Evolutionary conservation across 2,797 vertebrate species (phyloP).

Genomic region (Hoplostethus atlanticus): DNA sequence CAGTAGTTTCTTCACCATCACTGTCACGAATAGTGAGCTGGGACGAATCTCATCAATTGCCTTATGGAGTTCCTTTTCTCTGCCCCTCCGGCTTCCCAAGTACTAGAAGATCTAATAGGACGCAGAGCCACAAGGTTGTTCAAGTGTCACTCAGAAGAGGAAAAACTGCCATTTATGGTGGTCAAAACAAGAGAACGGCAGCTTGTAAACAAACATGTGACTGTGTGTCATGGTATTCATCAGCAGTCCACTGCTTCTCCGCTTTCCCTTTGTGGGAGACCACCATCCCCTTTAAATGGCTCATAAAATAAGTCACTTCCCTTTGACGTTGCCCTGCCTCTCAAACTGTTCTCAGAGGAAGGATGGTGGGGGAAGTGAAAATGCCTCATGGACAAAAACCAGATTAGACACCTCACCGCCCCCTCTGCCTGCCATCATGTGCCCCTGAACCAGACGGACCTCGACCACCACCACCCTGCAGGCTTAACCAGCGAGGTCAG

Average conservation of each 20-base stretch:
- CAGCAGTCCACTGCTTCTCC: conserved; percentile 43
- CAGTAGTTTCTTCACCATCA: conserved; percentile 35
- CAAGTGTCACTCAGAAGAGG: conserved; percentile 56
- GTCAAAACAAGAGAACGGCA: conserved; percentile 67
- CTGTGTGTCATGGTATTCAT: conserved; percentile 72
- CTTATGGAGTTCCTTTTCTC: conserved; percentile 44
- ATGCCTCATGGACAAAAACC: conserved; percentile 81
- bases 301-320: conserved; percentile 86
- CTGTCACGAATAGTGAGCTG: conserved; percentile 51
- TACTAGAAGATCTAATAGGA: conserved; percentile 56
- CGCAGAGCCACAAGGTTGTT: conserved; percentile 51
- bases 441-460: conserved; percentile 77
- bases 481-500: conserved; percentile 81
- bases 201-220: conserved; percentile 80
- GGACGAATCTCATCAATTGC: conserved; percentile 22
- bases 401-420: conserved; percentile 83
- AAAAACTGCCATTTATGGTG: conserved; percentile 66
- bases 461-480: conserved; percentile 76
- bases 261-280: conserved; percentile 67
- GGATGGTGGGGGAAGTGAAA: conserved; percentile 74
- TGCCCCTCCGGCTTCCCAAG: conserved; percentile 31
- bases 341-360: conserved; percentile 76
- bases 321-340: conserved; percentile 81
- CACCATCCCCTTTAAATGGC: conserved; percentile 78
- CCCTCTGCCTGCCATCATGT: conserved; percentile 82